These are phyloP conservation scores for Aethina tumida DNA, from an alignment of 1,140 invertebrate genomes.

Conservation along the genomic window DNA sequence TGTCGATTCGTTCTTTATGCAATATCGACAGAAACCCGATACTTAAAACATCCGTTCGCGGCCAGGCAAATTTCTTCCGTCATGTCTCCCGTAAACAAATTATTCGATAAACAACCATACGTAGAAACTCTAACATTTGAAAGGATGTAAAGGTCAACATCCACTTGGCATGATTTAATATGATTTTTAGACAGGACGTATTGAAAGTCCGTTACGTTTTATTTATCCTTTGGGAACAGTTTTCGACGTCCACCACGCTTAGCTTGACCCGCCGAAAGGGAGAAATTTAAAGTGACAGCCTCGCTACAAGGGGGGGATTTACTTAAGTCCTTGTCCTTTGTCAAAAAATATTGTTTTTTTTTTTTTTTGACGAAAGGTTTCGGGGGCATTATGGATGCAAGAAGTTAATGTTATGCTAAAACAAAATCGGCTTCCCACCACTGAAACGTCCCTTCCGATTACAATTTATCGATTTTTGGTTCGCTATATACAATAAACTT, in stretches of 20 bases:
- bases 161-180: constrained; percentile 12
- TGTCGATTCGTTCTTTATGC: no score
- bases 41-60: no score
- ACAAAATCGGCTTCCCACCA: no score
- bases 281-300: constrained; percentile 21
- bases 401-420: no score
- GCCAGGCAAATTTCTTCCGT: no score
- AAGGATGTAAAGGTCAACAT: constrained; percentile 16
- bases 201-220: constrained; percentile 19
- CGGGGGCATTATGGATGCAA: no score
- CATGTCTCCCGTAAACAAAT: no score
- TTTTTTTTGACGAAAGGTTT: no score
- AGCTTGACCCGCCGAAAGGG: constrained; percentile 11
- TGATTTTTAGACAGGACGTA: constrained; percentile 7
- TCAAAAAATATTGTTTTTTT: constrained; percentile 5
- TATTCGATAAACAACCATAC: constrained; percentile 8
- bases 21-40: no score
- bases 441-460: no score
- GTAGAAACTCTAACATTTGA: constrained; percentile 13
- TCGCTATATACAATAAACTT: no score
- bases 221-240: constrained; percentile 19
- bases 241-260: constrained; percentile 13
- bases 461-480: no score
- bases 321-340: constrained; percentile 13
- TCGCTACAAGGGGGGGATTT: constrained; percentile 16